These are phyloP conservation scores for Ptycholaimellus sp. DNA, from an alignment of 2,888 invertebrate genomes.

Conservation along the genomic window DNA sequence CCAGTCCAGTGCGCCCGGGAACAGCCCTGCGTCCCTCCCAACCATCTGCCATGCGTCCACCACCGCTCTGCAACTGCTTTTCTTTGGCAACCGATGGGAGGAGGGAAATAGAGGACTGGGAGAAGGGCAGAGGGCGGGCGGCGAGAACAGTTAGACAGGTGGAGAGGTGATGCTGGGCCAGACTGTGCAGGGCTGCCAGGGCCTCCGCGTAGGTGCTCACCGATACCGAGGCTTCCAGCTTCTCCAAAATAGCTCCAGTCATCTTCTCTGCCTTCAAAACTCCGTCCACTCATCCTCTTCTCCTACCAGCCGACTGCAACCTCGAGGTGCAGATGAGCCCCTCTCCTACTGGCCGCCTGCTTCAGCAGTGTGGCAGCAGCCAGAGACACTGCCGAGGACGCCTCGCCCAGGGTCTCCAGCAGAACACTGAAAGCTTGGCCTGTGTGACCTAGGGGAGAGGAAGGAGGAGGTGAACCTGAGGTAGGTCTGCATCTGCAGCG, in stretches of 20 bases:
- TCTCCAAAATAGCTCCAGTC: constrained; percentile 18
- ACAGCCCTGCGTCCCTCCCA: constrained; percentile 36
- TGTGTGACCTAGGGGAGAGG: too few relatives aligned
- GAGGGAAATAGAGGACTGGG: too few relatives aligned
- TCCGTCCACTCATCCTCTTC: too few relatives aligned
- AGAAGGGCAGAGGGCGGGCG: constrained; percentile 49
- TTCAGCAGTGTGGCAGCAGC: constrained; percentile 21
- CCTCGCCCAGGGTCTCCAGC: constrained; percentile 22
- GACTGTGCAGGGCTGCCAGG: constrained; percentile 43
- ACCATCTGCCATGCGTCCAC: constrained; percentile 51
- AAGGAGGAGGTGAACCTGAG: too few relatives aligned
- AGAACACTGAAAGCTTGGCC: too few relatives aligned
- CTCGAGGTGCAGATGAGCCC: constrained; percentile 15
- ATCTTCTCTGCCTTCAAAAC: constrained; percentile 18
- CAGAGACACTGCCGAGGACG: constrained; percentile 20
- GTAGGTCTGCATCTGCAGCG: constrained; percentile 23
- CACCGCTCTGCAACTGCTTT: constrained; percentile 32
- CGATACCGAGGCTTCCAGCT: constrained; percentile 36
- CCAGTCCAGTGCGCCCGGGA: constrained; percentile 15
- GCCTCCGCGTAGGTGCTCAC: constrained; percentile 38
- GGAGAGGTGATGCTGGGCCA: constrained; percentile 54
- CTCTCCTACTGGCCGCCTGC: constrained; percentile 15
- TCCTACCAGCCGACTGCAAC: too few relatives aligned
- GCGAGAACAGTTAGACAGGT: constrained; percentile 49
- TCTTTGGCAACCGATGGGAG: too few relatives aligned